Base-by-base conservation (phyloP, 2,888 invertebrate genomes). In the Plebejus anna region DNA sequence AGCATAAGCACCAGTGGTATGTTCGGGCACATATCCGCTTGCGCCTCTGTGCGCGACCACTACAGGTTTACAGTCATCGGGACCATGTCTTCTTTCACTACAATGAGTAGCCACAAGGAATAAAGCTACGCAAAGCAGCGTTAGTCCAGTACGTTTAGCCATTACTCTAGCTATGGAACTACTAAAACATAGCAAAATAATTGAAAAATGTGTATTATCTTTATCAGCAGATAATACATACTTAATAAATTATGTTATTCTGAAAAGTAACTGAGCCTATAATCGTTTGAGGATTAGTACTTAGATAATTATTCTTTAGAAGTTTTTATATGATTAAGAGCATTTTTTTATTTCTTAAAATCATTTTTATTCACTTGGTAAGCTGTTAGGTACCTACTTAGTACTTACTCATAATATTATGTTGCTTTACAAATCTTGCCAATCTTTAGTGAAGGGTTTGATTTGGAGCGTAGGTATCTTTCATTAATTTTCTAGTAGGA, bases 1-100 rank as follows among this genome's bases (percentile, higher is more conserved):
- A 0, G 92, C 89, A 78, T 93, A 94, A 1, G 93, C 86, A 4
- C 89, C 92, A 28, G 92, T 86, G 0, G 93, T 94, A 79, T 94
- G 93, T 80, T 94, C 93, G 0, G 93, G 92, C 0, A 89, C 89
- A 79, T 93, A 93, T 1, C 92, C 93, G 61, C 92, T 91, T 36
- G 93, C 92, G 1, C 93, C 93, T 5, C 93, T 85, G 77, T 92
- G 92, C 2, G 88, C 91, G 47, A 91, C 88, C 1, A 91, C 85
- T 13, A 89, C 76, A 1, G 88, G 89, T 11, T 83, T 81, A 79
- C 90, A 88, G 76, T 85, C 85, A 73, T 85, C 84, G 2, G 82
- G 78, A 61, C 79, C 84, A 76, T 77, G 80, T 79, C 75, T 81
- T 77, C n/a, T 55, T 32, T 70, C 38, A 57, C 51, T 36, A 59